phyloP scores from a whole-genome alignment of 2,797 vertebrate species.

The Xenentodon cancila region DNA sequence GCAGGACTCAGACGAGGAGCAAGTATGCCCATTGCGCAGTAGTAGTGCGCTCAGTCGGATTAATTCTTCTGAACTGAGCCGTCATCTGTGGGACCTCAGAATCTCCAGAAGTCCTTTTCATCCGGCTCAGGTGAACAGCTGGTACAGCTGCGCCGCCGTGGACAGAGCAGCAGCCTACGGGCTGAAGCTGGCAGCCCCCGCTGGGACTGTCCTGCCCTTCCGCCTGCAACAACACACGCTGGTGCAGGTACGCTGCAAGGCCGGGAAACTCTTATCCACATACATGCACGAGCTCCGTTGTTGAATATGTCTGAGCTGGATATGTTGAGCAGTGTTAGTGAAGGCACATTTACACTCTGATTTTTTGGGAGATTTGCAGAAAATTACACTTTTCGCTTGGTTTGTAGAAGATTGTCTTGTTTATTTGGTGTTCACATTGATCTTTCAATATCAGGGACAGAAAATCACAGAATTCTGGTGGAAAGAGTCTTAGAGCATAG shows the following conservation, averaged over 20 bases:
- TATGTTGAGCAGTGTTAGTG: no score
- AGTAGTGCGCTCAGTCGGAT: conserved; percentile 74
- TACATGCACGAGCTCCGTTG: no score
- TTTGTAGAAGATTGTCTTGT: no score
- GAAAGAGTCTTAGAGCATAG: no score
- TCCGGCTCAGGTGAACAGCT: conserved; percentile 80
- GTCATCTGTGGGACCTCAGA: conserved; percentile 76
- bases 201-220: conserved; percentile 81
- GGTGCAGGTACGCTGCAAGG: conserved; percentile 77
- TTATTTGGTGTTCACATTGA: no score
- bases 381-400: no score
- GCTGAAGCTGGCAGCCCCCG: conserved; percentile 73
- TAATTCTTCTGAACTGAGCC: conserved; percentile 76
- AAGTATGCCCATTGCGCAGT: conserved; percentile 60
- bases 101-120: conserved; percentile 77
- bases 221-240: conserved; percentile 85
- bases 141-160: conserved; percentile 78
- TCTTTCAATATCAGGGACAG: no score
- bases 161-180: conserved; percentile 75
- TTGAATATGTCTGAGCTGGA: no score
- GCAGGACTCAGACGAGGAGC: conserved; percentile 73
- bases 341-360: no score
- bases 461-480: no score
- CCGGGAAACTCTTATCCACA: no score
- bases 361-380: no score